Conservation (phyloP, 2,113 vertebrate species). For the Bubo blakistoni region DNA sequence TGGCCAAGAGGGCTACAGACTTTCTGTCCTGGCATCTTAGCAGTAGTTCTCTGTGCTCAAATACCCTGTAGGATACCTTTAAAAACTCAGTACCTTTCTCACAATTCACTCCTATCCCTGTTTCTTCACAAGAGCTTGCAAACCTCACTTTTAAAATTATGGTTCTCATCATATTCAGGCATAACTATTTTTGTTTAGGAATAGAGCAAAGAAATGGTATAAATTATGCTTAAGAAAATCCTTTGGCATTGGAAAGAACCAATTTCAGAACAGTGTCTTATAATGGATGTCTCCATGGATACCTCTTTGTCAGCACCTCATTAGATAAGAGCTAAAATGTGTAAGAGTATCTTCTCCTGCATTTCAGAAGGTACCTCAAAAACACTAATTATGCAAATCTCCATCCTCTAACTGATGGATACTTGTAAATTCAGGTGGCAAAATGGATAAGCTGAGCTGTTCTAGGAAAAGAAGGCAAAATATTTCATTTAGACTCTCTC, state of each 20-base stretch:
- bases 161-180: not conserved
- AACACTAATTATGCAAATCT: slow-evolving; percentile 55
- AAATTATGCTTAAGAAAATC: slow-evolving; percentile 38
- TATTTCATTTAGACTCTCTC: not conserved
- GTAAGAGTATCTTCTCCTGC: not conserved
- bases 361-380: slow-evolving; percentile 27
- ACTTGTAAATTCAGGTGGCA: not conserved
- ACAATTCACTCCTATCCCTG: not conserved
- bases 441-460: not conserved
- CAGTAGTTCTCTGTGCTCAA: not conserved
- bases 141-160: not conserved
- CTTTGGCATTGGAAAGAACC: slow-evolving; percentile 35
- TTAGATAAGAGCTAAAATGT: slow-evolving; percentile 15
- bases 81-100: not conserved
- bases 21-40: not conserved
- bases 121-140: not conserved
- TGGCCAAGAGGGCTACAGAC: not conserved
- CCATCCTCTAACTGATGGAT: not conserved
- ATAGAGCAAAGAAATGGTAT: not conserved
- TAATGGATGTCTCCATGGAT: slow-evolving; percentile 62
- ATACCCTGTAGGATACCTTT: accelerated
- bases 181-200: slow-evolving; percentile 26
- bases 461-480: not conserved
- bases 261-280: not conserved
- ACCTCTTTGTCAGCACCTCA: slow-evolving; percentile 50